These are phyloP conservation scores for Rhyacophila brunnea DNA, from an alignment of 1,140 invertebrate genomes.

Conservation along the genomic window DNA sequence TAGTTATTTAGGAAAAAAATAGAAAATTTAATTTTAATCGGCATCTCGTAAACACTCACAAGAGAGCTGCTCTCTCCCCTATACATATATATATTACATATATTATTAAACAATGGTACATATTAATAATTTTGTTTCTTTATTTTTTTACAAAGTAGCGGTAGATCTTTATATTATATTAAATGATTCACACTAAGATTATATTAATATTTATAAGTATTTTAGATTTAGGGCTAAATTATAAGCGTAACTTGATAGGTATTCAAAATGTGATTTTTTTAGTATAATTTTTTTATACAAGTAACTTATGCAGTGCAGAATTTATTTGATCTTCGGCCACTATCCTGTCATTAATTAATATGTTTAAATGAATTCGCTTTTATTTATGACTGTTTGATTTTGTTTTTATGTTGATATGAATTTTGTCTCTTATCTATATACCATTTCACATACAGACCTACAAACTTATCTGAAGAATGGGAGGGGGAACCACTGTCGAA, in stretches of 20 bases:
- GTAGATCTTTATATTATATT: conserved; percentile 17
- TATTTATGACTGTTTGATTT: no score
- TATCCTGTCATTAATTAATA: no score
- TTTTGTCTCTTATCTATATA: no score
- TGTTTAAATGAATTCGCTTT: no score
- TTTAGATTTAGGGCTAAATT: conserved; percentile 1
- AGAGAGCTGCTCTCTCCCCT: conserved; percentile 10
- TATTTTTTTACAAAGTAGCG: conserved; percentile 32
- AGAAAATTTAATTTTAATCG: conserved; percentile 9
- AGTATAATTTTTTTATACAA: neutral
- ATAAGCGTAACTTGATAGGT: neutral
- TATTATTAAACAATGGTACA: conserved; percentile 3
- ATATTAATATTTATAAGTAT: conserved; percentile 2
- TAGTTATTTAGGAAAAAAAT: conserved; percentile 1
- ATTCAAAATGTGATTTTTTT: conserved; percentile 8
- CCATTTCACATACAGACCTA: no score
- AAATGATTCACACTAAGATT: conserved; percentile 3
- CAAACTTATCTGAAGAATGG: no score
- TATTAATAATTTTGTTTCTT: conserved; percentile 23
- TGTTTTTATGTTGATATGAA: no score
- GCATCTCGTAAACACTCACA: neutral
- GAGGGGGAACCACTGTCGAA: no score
- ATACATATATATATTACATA: conserved; percentile 2
- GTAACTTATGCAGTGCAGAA: no score
- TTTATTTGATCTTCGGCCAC: no score